These are phyloP conservation scores for Eulemur albifrons DNA, from an alignment of 2,797 vertebrate species.

Conservation along the genomic window DNA sequence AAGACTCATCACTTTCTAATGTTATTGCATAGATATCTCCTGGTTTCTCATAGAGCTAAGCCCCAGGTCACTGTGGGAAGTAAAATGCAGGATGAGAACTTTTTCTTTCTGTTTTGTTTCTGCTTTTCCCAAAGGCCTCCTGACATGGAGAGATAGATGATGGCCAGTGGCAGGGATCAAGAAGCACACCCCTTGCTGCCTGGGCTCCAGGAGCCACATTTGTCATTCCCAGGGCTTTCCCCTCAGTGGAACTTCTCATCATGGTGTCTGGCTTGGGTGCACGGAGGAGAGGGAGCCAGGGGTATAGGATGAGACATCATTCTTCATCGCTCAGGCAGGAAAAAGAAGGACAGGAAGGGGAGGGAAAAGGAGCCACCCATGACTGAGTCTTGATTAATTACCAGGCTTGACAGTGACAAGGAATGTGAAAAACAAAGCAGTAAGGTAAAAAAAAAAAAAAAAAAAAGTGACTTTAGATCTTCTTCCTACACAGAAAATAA, in stretches of 20 bases:
- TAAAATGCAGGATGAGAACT: neutral
- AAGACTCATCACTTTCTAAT: neutral
- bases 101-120: neutral
- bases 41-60: neutral
- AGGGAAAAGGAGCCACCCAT: constrained; percentile 42
- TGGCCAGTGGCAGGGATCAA: constrained; percentile 70
- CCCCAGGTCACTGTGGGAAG: neutral
- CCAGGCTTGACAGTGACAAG: constrained; percentile 73
- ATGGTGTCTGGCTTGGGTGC: constrained; percentile 69
- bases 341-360: constrained; percentile 66
- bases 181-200: constrained; percentile 68
- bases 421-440: constrained; percentile 64
- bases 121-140: constrained; percentile 43
- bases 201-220: constrained; percentile 72
- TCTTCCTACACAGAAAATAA: constrained; percentile 38
- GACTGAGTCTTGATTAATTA: constrained; percentile 83
- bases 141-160: constrained; percentile 79
- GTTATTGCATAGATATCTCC: neutral
- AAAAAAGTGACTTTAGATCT: constrained; percentile 61
- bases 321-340: constrained; percentile 81
- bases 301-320: constrained; percentile 78
- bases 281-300: constrained; percentile 66
- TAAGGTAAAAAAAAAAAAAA: neutral
- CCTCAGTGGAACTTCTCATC: constrained; percentile 67
- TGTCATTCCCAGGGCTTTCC: constrained; percentile 78